These are phyloP conservation scores for Drosophila paulistorum DNA, from an alignment of 1,140 invertebrate genomes.

Conservation along the genomic window DNA sequence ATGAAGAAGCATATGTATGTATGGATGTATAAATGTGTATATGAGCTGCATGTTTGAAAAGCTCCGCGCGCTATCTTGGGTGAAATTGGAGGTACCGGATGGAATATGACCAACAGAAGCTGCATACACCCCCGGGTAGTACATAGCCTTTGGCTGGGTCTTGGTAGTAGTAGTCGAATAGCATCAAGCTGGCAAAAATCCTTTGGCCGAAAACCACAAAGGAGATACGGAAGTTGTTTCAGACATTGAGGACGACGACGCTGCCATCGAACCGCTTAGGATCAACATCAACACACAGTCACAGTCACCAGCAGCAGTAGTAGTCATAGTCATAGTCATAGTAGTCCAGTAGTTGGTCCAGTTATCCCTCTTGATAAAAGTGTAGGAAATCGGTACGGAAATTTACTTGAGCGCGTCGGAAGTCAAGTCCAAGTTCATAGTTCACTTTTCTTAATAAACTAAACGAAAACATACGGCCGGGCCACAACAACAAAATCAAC, in stretches of 20 bases:
- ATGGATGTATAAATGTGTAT: slow-evolving; percentile 48
- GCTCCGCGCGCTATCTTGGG: slow-evolving; percentile 70
- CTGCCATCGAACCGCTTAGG: slow-evolving; percentile 49
- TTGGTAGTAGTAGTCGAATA: slow-evolving; percentile 78
- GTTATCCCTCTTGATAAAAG: slow-evolving; percentile 36
- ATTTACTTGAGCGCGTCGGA: slow-evolving; percentile 66
- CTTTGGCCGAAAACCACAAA: slow-evolving; percentile 80
- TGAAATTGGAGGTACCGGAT: slow-evolving; percentile 38
- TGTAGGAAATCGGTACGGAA: slow-evolving; percentile 68
- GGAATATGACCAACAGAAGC: slow-evolving; percentile 77
- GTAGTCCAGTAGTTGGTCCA: slow-evolving; percentile 26
- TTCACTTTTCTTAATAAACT: slow-evolving; percentile 40
- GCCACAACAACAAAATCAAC: slow-evolving; percentile 2
- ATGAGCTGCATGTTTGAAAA: slow-evolving; percentile 59
- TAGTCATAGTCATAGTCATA: slow-evolving; percentile 41
- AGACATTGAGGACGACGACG: slow-evolving; percentile 62
- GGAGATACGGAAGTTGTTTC: slow-evolving; percentile 82
- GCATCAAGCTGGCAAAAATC: slow-evolving; percentile 77
- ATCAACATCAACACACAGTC: slow-evolving; percentile 33
- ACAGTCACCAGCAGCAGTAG: slow-evolving; percentile 16
- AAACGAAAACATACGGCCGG: slow-evolving; percentile 46
- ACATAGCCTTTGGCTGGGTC: slow-evolving; percentile 83
- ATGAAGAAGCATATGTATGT: slow-evolving; percentile 37
- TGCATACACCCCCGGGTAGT: slow-evolving; percentile 83
- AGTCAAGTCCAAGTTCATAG: slow-evolving; percentile 63